Evolutionary conservation across 1,140 invertebrate species (phyloP).

Genomic region (Formica exsecta): DNA sequence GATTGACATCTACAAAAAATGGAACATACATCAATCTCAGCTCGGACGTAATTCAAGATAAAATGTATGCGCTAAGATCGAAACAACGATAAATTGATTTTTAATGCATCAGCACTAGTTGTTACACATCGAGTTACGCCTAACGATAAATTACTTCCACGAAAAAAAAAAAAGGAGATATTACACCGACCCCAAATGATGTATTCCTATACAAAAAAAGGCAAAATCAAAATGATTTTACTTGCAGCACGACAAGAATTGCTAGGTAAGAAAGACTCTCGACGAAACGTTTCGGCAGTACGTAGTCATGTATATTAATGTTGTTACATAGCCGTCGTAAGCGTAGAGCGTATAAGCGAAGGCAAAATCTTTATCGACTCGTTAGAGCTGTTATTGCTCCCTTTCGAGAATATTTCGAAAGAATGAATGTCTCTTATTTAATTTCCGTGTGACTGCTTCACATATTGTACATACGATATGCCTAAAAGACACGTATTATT

Average conservation of each 20-base stretch:
- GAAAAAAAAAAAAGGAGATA: neutral
- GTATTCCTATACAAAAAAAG: conserved; percentile 32
- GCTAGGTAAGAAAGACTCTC: conserved; percentile 77
- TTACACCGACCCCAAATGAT: conserved; percentile 27
- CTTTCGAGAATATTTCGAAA: conserved; percentile 14
- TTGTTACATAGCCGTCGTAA: conserved; percentile 44
- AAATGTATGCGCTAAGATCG: neutral
- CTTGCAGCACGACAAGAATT: conserved; percentile 82
- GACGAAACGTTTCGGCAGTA: conserved; percentile 43
- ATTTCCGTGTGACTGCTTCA: neutral
- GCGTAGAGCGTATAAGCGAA: conserved; percentile 30
- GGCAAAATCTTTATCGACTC: conserved; percentile 30
- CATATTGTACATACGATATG: conserved; percentile 27
- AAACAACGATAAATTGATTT: conserved; percentile 50
- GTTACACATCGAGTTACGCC: conserved; percentile 23
- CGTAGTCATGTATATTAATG: conserved; percentile 28
- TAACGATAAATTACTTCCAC: conserved; percentile 25
- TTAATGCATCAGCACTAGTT: conserved; percentile 9
- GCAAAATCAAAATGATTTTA: conserved; percentile 62
- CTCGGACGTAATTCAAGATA: neutral
- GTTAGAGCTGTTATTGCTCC: conserved; percentile 42
- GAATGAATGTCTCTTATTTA: conserved; percentile 7
- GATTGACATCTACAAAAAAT: neutral
- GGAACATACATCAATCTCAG: neutral
- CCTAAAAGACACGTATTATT: conserved; percentile 17